These are phyloP conservation scores for Chrysemys picta DNA, from an alignment of 2,113 vertebrate genomes.

Conservation along the genomic window DNA sequence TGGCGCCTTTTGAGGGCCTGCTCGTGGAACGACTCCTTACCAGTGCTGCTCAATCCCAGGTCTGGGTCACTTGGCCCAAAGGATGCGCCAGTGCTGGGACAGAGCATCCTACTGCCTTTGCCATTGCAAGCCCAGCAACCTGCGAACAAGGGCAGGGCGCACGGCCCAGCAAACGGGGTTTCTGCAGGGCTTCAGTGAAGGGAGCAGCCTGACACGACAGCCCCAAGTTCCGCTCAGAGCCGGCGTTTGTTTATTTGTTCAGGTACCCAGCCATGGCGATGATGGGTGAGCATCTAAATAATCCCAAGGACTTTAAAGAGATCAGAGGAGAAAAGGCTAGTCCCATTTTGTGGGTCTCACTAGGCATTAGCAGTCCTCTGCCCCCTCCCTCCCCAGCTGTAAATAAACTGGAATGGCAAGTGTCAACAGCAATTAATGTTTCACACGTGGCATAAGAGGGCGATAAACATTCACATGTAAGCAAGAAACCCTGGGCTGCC, in stretches of 20 bases:
- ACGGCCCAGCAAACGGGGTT: background rate
- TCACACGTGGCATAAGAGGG: slow-evolving; percentile 30
- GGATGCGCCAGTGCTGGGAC: background rate
- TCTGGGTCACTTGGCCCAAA: background rate
- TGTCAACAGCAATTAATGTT: slow-evolving; percentile 68
- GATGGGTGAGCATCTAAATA: background rate
- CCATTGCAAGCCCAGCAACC: background rate
- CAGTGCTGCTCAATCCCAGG: background rate
- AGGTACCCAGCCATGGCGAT: no score
- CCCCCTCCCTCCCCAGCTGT: background rate
- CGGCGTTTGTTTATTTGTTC: no score
- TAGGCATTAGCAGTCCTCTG: background rate
- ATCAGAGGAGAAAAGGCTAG: background rate
- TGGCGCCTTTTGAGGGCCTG: background rate
- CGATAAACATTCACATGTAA: slow-evolving; percentile 21
- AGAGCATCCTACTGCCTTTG: background rate
- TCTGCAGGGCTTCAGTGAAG: background rate
- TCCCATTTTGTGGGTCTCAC: background rate
- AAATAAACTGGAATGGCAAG: background rate
- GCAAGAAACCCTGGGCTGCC: slow-evolving; percentile 7
- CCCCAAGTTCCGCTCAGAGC: no score
- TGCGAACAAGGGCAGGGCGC: background rate
- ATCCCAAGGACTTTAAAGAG: background rate
- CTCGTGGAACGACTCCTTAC: background rate
- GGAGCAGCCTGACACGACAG: background rate